Evolutionary conservation across 2,113 vertebrate species (phyloP).

Genomic region (Colinus virginianus): DNA sequence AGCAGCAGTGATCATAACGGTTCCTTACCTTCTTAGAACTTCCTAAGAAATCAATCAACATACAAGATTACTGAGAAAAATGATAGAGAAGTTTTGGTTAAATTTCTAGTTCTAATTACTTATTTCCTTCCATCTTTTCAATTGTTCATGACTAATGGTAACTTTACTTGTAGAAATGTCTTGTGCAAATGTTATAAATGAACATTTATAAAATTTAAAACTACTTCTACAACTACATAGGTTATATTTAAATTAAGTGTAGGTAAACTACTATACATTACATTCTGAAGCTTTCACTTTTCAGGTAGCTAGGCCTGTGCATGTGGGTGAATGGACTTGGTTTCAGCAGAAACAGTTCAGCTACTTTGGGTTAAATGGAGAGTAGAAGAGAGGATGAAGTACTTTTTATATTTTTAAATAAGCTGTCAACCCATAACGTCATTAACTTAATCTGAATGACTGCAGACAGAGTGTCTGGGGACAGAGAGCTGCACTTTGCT

Average conservation of each 20-base stretch:
- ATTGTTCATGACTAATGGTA: not conserved
- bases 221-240: not conserved
- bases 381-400: not conserved
- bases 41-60: not conserved
- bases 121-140: not conserved
- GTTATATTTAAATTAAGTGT: not conserved
- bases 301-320: not conserved
- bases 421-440: not conserved
- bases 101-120: accelerated
- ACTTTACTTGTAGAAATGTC: not conserved
- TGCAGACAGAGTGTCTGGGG: not conserved
- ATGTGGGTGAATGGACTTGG: not conserved
- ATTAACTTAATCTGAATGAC: not conserved
- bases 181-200: not conserved
- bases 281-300: not conserved
- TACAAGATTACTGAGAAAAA: not conserved
- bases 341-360: conserved; percentile 3
- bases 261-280: not conserved
- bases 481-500: not conserved
- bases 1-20: not conserved
- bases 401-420: not conserved
- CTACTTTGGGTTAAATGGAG: not conserved
- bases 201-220: not conserved
- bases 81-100: not conserved
- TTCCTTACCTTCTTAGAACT: not conserved